Percentiles rank a stretch among this genome's conserved stretches.
These are phyloP conservation scores for Pitangus sulphuratus DNA, from an alignment of 2,797 vertebrate species.

Conservation along the genomic window DNA sequence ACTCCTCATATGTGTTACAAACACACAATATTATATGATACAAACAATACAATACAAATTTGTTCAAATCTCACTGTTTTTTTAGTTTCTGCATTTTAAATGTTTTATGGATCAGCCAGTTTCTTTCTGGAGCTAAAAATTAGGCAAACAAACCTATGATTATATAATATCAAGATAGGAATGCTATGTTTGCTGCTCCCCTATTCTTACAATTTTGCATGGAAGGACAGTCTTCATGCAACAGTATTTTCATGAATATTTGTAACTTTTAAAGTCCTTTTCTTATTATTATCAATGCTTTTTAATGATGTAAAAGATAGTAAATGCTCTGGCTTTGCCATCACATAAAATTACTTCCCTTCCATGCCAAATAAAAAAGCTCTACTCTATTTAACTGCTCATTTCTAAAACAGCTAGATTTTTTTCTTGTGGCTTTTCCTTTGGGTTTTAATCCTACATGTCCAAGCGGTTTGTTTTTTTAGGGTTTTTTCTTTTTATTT, in stretches of 20 bases:
- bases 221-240: not conserved
- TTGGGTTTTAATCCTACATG: not conserved
- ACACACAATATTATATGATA: not conserved
- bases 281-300: not conserved
- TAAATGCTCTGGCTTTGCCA: not conserved
- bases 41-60: not conserved
- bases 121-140: not conserved
- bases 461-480: accelerated
- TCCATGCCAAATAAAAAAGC: not conserved
- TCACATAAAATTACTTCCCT: not conserved
- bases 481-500: not conserved
- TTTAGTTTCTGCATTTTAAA: not conserved
- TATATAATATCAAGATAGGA: not conserved
- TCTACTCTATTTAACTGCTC: not conserved
- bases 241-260: not conserved
- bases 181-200: not conserved
- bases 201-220: not conserved
- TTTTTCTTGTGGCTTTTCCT: not conserved
- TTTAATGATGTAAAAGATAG: not conserved
- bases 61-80: not conserved
- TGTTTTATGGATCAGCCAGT: not conserved
- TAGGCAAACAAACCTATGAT: not conserved
- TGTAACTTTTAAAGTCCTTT: not conserved
- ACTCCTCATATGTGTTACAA: not conserved
- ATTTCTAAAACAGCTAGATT: not conserved